Evolutionary conservation across 1,140 invertebrate genomes (phyloP), one percentile per base, ranked within the genome.

Genomic region (Homalodisca vitripennis): DNA sequence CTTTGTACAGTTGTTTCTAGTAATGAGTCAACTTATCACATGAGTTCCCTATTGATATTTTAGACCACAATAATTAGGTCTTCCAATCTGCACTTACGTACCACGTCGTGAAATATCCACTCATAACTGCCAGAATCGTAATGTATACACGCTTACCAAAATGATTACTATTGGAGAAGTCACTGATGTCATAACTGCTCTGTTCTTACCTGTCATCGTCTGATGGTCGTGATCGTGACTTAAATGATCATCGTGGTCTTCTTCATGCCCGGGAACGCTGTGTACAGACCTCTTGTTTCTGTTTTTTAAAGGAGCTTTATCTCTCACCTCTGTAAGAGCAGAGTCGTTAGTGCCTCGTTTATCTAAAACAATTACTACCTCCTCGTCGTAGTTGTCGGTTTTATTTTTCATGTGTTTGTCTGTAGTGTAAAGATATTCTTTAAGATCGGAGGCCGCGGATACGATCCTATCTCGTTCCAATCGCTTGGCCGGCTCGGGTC

Each of bases 231-330:
- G 71, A 26, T 71, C 47, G 51, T 75, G 70, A 29, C 29, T 10
- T 27, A 67, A 27, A 24, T 72, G 34, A 13, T 73, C 48, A 26
- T 68, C 55, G 26, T 68, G 46, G 69, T 74, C 66, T 67, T 68
- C 70, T 64, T 75, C 68, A 65, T 77, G 63, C 67, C 73, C 62
- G 6, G 68, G 73, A 51, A 68, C 74, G 26, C 80, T 75, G 27
- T 80, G 70, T 0, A 78, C 41, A 0, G 78, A 77, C 51, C 80
- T 76, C 67, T 77, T 82, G 0, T 73, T 67, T 69, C 80, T 77
- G 14, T 69, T 72, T 68, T 55, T 1, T 75, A 62, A 26, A 60
- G 55, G 29, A 6, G 14, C 24, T 29, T 60, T 10, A 27, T 3
- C n/a, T 30, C 6, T 6, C 71, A 66, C 10, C 60, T 74, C 3